Percentiles rank a stretch among this genome's conserved stretches.
phyloP scores from a whole-genome alignment of 2,888 invertebrate species.

The Drosophila robusta region DNA sequence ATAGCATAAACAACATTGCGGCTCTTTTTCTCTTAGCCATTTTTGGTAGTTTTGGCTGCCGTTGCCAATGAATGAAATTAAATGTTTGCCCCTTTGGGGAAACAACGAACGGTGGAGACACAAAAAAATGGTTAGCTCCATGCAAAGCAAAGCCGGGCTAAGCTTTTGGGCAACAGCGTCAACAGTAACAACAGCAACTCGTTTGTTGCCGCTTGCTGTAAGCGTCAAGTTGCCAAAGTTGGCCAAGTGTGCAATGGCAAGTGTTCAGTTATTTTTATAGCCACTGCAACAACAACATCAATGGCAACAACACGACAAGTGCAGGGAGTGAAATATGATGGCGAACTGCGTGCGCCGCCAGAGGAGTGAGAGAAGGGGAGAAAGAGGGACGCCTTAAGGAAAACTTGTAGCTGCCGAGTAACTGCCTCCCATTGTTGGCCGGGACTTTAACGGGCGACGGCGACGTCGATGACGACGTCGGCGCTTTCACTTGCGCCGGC shows the following conservation, averaged over 20 bases:
- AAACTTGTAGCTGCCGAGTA: constrained; percentile 41
- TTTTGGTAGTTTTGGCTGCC: constrained; percentile 57
- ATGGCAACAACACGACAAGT: constrained; percentile 57
- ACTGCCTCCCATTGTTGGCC: constrained; percentile 44
- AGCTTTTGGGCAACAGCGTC: constrained; percentile 40
- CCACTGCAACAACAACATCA: constrained; percentile 36
- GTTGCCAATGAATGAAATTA: constrained; percentile 74
- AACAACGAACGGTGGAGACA: constrained; percentile 7
- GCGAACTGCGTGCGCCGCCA: constrained; percentile 38
- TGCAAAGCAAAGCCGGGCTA: constrained; percentile 31
- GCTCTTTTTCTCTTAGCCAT: constrained; percentile 27
- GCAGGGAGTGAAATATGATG: constrained; percentile 79
- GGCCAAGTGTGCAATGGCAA: constrained; percentile 81
- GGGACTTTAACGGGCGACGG: constrained; percentile 19
- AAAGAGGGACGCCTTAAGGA: constrained; percentile 65
- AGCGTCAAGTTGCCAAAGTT: constrained; percentile 79
- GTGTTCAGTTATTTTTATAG: constrained; percentile 80
- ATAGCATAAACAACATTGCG: constrained; percentile 39
- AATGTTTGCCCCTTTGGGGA: constrained; percentile 61
- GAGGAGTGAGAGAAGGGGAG: constrained; percentile 4
- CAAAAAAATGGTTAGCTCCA: constrained; percentile 41
- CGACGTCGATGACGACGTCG: constrained; percentile 13
- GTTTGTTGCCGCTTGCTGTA: constrained; percentile 58
- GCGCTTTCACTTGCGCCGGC: constrained; percentile 69
- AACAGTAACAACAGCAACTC: constrained; percentile 50